These are phyloP conservation scores for Geodia barretti DNA, from an alignment of 37 sponge, comb jelly and placozoan species.

Conservation along the genomic window DNA sequence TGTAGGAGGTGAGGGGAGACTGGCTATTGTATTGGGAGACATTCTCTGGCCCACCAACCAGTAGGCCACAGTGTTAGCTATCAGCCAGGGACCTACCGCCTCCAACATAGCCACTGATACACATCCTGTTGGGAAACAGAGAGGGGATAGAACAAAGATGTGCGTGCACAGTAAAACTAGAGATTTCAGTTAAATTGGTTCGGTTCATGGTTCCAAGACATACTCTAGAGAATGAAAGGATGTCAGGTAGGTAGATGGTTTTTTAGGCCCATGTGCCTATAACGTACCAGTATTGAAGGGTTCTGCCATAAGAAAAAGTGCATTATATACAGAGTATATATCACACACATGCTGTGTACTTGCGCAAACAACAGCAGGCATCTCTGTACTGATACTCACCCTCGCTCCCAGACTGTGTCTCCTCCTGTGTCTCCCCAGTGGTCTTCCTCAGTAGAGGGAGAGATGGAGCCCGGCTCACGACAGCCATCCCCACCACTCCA, in stretches of 20 bases:
- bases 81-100: conserved; percentile 28
- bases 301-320: too few species aligned
- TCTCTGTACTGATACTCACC: background rate
- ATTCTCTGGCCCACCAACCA: conserved; percentile 23
- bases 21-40: conserved; percentile 5
- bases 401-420: background rate
- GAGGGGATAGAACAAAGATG: too few species aligned
- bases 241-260: too few species aligned
- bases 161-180: too few species aligned
- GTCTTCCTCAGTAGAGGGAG: background rate
- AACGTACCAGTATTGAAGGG: too few species aligned
- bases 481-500: conserved; percentile 6
- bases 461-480: conserved; percentile 24
- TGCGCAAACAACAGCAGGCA: background rate
- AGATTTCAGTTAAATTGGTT: too few species aligned
- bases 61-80: conserved; percentile 35
- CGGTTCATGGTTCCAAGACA: too few species aligned
- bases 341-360: background rate
- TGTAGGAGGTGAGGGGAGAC: conserved; percentile 5
- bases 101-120: conserved; percentile 34
- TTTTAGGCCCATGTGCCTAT: too few species aligned
- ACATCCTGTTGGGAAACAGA: too few species aligned
- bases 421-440: background rate
- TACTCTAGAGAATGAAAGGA: too few species aligned
- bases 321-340: too few species aligned